Base-by-base conservation (phyloP, 2,888 invertebrate species). In the Nebria brevicollis region DNA sequence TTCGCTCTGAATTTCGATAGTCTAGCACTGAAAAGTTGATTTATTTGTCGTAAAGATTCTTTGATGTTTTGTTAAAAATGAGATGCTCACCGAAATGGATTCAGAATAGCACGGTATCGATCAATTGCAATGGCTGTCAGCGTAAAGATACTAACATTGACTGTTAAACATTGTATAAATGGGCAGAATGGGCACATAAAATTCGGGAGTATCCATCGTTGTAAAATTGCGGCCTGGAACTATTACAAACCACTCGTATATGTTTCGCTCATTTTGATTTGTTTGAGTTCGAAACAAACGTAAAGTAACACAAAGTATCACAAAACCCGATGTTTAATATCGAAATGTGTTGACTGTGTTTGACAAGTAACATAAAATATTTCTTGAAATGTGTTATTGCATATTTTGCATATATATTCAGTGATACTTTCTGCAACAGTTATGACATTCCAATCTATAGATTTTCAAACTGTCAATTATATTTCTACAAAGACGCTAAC, bases 161-260 rank as follows among this genome's bases (percentile, higher is more conserved):
- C 96, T 84, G 95, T 95, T 15, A 97, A 90, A 0, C 95, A 94
- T 89, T 96, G 96, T 10, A 96, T 94, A 89, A 96, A 97, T 0
- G 97, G 96, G 84, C 96, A 96, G 87, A 97, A 94, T 0, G 95
- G 93, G 87, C 97, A 97, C 94, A 97, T 95, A 87, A 96, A 95
- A 86, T 93, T 90, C 0, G 97, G 96, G 73, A 97, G 91, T 85
- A 95, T 92, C 97, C 97, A 97, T 84, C 95, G 91, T 89, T 97
- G 97, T 10, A 96, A 91, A 72, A 96, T 89, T 1, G 97, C 97
- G 2, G 96, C 96, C 91, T 96, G 96, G 87, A 96, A 96, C 94
- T 96, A 78, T 83, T 82, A 75, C 82, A 43, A 10, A 41, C n/a
- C 13, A 77, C 72, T 25, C 15, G 70, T 20, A 54, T 54, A 34